Evolutionary conservation across 30 jellyfish, hydroid and myxozoan species (phyloP).

Genomic region (Turritopsis rubra): DNA sequence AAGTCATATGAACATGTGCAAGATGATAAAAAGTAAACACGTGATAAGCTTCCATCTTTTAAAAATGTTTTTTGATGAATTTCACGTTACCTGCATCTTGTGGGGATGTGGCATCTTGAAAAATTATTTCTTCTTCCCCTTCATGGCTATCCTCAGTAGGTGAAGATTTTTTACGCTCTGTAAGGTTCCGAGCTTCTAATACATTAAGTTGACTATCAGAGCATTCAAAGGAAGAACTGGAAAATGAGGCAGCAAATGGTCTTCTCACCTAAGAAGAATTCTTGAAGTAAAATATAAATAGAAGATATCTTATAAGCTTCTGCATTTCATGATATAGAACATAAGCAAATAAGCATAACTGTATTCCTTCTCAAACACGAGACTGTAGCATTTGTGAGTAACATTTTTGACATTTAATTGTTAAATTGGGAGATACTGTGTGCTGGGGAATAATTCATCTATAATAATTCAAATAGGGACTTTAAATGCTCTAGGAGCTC

Average conservation of each 20-base stretch:
- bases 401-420: too few relatives aligned
- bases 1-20: not conserved
- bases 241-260: constrained; percentile 46
- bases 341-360: too few relatives aligned
- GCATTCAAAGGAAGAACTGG: constrained; percentile 58
- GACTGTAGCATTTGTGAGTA: too few relatives aligned
- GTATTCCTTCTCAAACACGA: too few relatives aligned
- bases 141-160: not conserved
- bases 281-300: not conserved
- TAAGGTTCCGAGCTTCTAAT: constrained; percentile 5
- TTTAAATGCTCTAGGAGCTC: too few relatives aligned
- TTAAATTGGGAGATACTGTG: too few relatives aligned
- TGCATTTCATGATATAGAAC: too few relatives aligned
- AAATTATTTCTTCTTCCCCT: not conserved
- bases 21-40: not conserved
- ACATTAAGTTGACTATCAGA: constrained; percentile 43
- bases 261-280: constrained; percentile 23
- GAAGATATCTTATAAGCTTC: not conserved
- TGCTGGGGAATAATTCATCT: too few relatives aligned
- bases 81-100: constrained; percentile 23
- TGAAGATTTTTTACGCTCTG: not conserved
- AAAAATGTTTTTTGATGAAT: not conserved
- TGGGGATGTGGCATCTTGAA: constrained; percentile 4
- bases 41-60: not conserved
- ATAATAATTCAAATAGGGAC: too few relatives aligned